Evolutionary conservation across 2,888 invertebrate genomes (phyloP), one percentile per base, ranked within the genome.

Genomic region (Stictocephala bisonia): DNA sequence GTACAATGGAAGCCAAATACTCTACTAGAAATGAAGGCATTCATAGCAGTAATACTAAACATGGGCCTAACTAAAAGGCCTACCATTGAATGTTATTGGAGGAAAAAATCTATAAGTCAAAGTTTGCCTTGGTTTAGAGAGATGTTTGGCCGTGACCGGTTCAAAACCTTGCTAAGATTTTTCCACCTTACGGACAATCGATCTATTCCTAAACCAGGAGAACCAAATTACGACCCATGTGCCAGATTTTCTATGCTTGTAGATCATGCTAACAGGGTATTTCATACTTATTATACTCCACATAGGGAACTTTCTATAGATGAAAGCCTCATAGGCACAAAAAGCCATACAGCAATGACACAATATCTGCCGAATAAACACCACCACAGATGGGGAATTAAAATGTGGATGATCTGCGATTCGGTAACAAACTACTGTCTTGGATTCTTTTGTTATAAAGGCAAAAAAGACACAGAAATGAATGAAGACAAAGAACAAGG

Each of bases 1-100:
- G 24, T 66, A 44, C 41, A 22, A 22, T 68, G 68, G 68, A n/a
- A 6, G 7, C 68, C 68, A 31, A 24, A 51, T 20, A 22, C 31
- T 27, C 4, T 68, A 7, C 29, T 13, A 9, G 68, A 68, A 15
- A 68, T 68, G 6, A 51, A 51, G 18, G 51, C 35, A 1, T 68
- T 68, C 18, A 31, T 68, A 51, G 68, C 68, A 1, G 51, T 68
- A 22, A 35, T 68, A n/a, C n/a, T 68, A n/a, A 68, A 68, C 24
- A 68, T 68, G 31, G 50, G 68, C n/a, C 13, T 68, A 13, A 68
- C n/a, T 15, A 50, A 18, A 44, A 68, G 24, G 18, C 51, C 68
- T 35, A 51, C 51, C 1, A 67, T 68, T n/a, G 24, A 18, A 6
- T 27, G 35, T 7, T 68, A 68, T n/a, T 68, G 68, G 68, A 22